phyloP scores from a whole-genome alignment of 2,113 vertebrate species.

The Geococcyx californianus region DNA sequence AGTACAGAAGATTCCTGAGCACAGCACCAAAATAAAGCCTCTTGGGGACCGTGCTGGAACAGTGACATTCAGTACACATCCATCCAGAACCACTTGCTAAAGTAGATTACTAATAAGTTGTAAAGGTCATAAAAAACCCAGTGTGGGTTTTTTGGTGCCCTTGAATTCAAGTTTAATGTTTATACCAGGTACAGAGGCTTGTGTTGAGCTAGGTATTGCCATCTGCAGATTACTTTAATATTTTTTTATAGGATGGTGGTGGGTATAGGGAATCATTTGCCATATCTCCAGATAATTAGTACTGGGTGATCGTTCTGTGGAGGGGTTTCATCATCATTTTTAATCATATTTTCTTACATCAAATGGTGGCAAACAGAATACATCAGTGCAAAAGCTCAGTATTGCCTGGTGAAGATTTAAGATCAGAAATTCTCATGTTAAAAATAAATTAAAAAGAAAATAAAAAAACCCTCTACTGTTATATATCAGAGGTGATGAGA shows the following conservation, averaged over 20 bases:
- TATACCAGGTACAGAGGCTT: background rate
- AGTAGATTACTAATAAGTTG: constrained; percentile 7
- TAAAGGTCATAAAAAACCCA: background rate
- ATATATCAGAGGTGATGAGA: background rate
- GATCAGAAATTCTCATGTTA: background rate
- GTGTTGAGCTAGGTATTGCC: background rate
- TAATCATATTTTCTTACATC: background rate
- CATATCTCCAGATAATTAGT: background rate
- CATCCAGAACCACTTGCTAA: background rate
- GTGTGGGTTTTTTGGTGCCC: background rate
- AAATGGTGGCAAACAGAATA: background rate
- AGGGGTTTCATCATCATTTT: background rate
- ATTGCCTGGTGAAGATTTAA: background rate
- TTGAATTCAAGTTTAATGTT: background rate
- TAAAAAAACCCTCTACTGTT: background rate
- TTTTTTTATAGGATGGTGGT: background rate
- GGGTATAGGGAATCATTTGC: background rate
- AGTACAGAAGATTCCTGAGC: background rate
- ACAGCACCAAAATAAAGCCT: background rate
- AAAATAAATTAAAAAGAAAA: too few relatives aligned
- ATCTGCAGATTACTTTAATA: background rate
- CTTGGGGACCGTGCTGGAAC: background rate
- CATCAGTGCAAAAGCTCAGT: background rate
- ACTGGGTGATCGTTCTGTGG: background rate
- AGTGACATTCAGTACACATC: background rate